Evolutionary conservation across 2,113 vertebrate species (phyloP).

Genomic region (Panthera leo): DNA sequence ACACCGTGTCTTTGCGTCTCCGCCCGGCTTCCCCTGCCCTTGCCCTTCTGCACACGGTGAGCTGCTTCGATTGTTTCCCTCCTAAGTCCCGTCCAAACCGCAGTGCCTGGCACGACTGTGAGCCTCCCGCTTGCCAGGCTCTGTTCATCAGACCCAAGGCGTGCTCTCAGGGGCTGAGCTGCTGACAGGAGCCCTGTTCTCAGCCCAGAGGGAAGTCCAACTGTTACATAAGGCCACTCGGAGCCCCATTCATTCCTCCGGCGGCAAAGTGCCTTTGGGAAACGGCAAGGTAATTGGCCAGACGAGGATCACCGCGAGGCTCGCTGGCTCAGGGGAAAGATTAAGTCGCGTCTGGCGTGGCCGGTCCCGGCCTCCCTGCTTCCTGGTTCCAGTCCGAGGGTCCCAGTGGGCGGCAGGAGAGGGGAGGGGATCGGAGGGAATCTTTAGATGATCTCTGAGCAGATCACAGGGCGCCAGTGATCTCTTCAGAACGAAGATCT

Average conservation of each 20-base stretch:
- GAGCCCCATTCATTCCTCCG: constrained; percentile 71
- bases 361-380: background rate
- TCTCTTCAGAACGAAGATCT: background rate
- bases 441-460: background rate
- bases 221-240: constrained; percentile 74
- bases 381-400: background rate
- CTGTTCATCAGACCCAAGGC: constrained; percentile 81
- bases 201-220: constrained; percentile 75
- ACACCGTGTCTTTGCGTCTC: constrained; percentile 44
- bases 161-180: constrained; percentile 73
- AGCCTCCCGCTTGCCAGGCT: constrained; percentile 40
- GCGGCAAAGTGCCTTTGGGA: constrained; percentile 54
- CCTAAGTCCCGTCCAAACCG: constrained; percentile 71
- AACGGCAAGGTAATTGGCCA: constrained; percentile 64
- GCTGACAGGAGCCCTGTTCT: constrained; percentile 74
- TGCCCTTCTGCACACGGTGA: constrained; percentile 31
- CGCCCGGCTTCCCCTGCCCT: background rate
- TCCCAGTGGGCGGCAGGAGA: background rate
- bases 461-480: background rate
- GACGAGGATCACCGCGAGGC: background rate
- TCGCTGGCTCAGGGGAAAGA: background rate
- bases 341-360: background rate
- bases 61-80: constrained; percentile 37
- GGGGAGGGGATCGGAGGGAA: background rate
- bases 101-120: constrained; percentile 73